These are phyloP conservation scores for Temnothorax longispinosus DNA, from an alignment of 1,140 invertebrate genomes.

Conservation along the genomic window DNA sequence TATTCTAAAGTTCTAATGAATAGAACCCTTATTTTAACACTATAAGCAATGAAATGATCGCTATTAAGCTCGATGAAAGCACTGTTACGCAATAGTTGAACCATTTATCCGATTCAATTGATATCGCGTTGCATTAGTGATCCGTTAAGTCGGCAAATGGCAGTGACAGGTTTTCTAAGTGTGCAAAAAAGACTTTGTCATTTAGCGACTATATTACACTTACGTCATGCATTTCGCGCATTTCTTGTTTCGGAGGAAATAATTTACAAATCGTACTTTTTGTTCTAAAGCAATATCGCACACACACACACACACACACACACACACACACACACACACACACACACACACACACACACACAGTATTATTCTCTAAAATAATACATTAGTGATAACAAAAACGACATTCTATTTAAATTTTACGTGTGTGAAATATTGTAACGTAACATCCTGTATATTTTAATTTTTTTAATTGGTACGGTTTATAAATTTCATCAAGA, in stretches of 20 bases:
- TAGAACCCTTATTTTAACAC: background rate
- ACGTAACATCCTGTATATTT: background rate
- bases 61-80: constrained; percentile 32
- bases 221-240: background rate
- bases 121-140: constrained; percentile 32
- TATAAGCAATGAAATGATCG: background rate
- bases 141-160: constrained; percentile 15
- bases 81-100: constrained; percentile 37
- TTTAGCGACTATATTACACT: background rate
- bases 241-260: background rate
- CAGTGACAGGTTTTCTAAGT: constrained; percentile 29
- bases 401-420: background rate
- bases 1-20: constrained; percentile 24
- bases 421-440: background rate
- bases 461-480: background rate
- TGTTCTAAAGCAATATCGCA: background rate
- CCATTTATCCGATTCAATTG: constrained; percentile 51
- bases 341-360: no score
- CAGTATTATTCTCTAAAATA: background rate
- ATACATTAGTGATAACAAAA: background rate
- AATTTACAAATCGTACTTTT: background rate
- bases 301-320: no score
- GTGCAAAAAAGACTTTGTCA: constrained; percentile 26
- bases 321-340: no score
- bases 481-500: background rate